Evolutionary conservation across 2,113 vertebrate species (phyloP).

Genomic region (Lepisosteus osseus): DNA sequence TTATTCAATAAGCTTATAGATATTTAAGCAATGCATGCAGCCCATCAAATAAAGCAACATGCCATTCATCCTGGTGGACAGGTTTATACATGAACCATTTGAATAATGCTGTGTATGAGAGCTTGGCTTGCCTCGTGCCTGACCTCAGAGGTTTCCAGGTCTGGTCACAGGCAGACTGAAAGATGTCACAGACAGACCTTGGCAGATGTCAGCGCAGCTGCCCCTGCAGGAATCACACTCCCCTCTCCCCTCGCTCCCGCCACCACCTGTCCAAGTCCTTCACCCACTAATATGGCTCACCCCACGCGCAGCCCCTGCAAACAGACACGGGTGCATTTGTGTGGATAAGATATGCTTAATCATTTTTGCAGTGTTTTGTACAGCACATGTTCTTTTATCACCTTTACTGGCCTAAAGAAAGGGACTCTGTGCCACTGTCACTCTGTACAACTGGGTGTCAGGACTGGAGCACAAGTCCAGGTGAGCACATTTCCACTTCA

Average conservation of each 20-base stretch:
- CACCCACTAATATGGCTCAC: too few species aligned
- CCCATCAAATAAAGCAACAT: slow-evolving; percentile 28
- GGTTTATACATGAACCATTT: not conserved
- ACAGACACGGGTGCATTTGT: too few species aligned
- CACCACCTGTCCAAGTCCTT: too few species aligned
- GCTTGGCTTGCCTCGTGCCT: not conserved
- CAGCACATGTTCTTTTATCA: slow-evolving; percentile 25
- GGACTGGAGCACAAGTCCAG: too few species aligned
- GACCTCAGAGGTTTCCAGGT: slow-evolving; percentile 8
- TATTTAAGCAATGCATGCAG: slow-evolving; percentile 27
- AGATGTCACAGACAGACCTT: slow-evolving; percentile 8
- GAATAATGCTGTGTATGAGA: not conserved
- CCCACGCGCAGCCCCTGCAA: too few species aligned
- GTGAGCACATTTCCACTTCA: slow-evolving; percentile 14
- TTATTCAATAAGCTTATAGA: slow-evolving; percentile 30
- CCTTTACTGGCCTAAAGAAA: slow-evolving; percentile 27
- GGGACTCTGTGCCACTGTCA: slow-evolving; percentile 9
- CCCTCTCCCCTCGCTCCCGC: too few species aligned
- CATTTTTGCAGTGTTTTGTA: not conserved
- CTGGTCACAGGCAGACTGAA: not conserved
- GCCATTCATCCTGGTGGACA: slow-evolving; percentile 18
- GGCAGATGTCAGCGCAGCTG: too few species aligned
- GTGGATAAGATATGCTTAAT: too few species aligned
- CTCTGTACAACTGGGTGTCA: too few species aligned
- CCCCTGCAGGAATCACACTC: too few species aligned